Evolutionary conservation across 2,888 invertebrate species (phyloP), one percentile per base, ranked within the genome.

Genomic region (Thera obeliscata): DNA sequence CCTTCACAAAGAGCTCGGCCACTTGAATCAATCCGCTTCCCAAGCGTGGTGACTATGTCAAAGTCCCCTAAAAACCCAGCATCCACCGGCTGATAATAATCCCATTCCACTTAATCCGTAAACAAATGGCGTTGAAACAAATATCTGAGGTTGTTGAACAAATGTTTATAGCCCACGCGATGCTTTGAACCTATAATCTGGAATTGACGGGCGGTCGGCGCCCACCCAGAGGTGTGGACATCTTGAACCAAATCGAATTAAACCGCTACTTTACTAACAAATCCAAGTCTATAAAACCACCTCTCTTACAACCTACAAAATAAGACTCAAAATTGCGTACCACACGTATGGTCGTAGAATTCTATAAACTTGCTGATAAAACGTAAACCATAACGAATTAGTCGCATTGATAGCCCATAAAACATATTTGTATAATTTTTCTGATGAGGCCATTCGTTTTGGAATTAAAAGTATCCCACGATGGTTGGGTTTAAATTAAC

Each of bases 171-270:
- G 80, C 82, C 86, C 88, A 88, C 88, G 89, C 89, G 75, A 89
- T 86, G 78, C 80, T 88, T 87, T 82, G 80, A 83, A 85, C 79
- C 82, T 87, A 85, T 89, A 87, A 88, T 89, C 83, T 82, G 81
- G 79, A 81, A 84, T 81, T 88, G 83, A 90, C 91, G 87, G 91
- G 90, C 84, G 89, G 80, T 84, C 89, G 82, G 81, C 82, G 89
- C 86, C 91, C 92, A 92, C 92, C 92, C 93, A 91, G 86, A 90
- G 91, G 89, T 89, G 89, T 89, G 85, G 90, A 90, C 90, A 87
- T 85, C 78, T 87, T 81, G 75, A 81, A 88, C 87, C 82, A 90
- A 89, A 90, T 90, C 90, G 85, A 90, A 90, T 90, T 90, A 90
- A 85, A 86, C 78, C 78, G 78, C 69, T 74, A 83, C 85, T 78